Base-by-base conservation (phyloP, 35 echinoderm and acorn worm species). In the Holothuria glaberrima region DNA sequence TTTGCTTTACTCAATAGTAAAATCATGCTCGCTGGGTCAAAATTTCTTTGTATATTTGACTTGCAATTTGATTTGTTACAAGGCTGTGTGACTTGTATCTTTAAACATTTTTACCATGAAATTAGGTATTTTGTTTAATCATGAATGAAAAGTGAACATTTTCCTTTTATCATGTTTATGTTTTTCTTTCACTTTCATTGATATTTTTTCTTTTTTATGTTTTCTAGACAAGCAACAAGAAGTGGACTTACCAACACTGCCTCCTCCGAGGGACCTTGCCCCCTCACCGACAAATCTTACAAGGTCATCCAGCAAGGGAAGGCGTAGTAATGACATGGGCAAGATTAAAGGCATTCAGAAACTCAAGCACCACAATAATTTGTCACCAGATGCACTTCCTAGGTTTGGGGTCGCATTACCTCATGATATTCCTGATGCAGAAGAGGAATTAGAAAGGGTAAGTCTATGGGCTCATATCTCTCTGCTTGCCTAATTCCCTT, bases 161-260 rank as follows among this genome's bases (percentile, higher is more conserved):
- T 16, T 31, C 19, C 13, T 30, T 54, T 78, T 52, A 12, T 78
- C 20, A n/a, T 52, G 4, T 45, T 48, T 0, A 30, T 6, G 22
- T n/a, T 24, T 73, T 20, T 18, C 12, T 34, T 81, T 81, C 2
- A 7, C 36, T 41, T 41, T 41, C 36, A 41, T 41, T 84, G 1
- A 5, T 63, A 12, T 84, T 36, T 22, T 28, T 71, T 68, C 30
- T 16, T 71, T 60, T 30, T 32, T 57, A 63, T 86, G 30, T 63
- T 72, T 46, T 82, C 36, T 82, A 97, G 95, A 97, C 70, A 97
- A 94, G 29, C 89, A 97, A 34, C 89, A 91, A 82, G 95, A 97
- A 50, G 89, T 97, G 59, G 95, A 97, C 46, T 27, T 94, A 58
- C 95, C 95, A 19, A 84, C 56, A 48, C 59, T 93, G 21, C 94